phyloP scores from a whole-genome alignment of 2,888 invertebrate genomes.

The Elysia crispata region DNA sequence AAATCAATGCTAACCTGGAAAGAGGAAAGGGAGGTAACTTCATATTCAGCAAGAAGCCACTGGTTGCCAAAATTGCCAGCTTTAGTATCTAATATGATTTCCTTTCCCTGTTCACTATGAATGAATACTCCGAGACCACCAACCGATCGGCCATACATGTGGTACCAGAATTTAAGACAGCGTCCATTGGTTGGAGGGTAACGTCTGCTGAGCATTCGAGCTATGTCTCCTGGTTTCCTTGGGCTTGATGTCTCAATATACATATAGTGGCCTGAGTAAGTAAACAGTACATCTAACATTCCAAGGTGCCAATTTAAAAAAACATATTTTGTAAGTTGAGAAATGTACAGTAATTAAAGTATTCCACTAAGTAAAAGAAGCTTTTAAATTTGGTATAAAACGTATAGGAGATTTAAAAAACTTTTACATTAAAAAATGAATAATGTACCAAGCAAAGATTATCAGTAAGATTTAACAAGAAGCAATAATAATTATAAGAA shows the following conservation, averaged over 20 bases:
- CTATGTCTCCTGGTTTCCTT: conserved; percentile 80
- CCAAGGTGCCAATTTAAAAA: no score
- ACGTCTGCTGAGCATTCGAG: conserved; percentile 62
- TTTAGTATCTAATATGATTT: conserved; percentile 60
- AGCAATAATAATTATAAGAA: no score
- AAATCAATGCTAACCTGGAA: conserved; percentile 57
- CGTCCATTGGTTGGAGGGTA: conserved; percentile 51
- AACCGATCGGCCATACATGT: conserved; percentile 60
- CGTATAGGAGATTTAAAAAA: no score
- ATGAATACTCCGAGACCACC: conserved; percentile 63
- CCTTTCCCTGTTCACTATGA: conserved; percentile 12
- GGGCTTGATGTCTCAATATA: conserved; percentile 78
- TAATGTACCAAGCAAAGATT: no score
- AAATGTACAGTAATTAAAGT: no score
- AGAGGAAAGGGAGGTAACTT: conserved; percentile 48
- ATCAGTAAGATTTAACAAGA: no score
- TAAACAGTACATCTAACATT: no score
- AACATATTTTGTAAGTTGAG: no score
- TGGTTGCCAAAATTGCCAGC: conserved; percentile 62
- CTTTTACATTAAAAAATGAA: no score
- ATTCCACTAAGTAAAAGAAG: no score
- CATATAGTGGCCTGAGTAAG: conserved; percentile 61
- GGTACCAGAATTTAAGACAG: conserved; percentile 67
- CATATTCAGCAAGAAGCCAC: conserved; percentile 65
- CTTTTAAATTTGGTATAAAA: no score